A percentile compares a stretch with the other conserved stretches of the same genome.
Evolutionary conservation across 1,140 invertebrate genomes (phyloP).

Genomic region (Limonius californicus): DNA sequence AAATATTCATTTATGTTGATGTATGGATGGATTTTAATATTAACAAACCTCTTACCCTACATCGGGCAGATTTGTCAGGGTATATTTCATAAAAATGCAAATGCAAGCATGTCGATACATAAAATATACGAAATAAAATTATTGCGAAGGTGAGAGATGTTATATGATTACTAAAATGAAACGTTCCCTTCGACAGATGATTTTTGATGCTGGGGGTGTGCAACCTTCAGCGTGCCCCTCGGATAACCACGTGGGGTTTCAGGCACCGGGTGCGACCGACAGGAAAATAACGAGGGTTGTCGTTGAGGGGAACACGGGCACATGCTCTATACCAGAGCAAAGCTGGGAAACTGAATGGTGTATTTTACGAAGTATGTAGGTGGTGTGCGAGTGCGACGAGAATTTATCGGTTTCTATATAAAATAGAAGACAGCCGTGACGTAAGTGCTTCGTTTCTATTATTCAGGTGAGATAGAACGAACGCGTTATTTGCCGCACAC

Average conservation of each 20-base stretch:
- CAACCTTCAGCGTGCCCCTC: neutral
- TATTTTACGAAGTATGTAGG: neutral
- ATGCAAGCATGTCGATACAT: constrained; percentile 5
- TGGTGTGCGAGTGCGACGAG: neutral
- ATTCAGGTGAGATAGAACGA: too few relatives aligned
- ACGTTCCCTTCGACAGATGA: constrained; percentile 27
- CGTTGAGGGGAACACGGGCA: constrained; percentile 3
- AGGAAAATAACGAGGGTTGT: constrained; percentile 40
- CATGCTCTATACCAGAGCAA: neutral
- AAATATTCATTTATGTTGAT: constrained; percentile 1
- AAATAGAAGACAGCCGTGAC: too few relatives aligned
- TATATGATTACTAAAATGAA: constrained; percentile 20
- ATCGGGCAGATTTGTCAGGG: neutral
- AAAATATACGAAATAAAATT: constrained; percentile 9
- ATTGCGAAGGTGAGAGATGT: constrained; percentile 15
- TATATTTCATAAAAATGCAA: constrained; percentile 13
- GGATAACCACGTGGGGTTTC: constrained; percentile 30
- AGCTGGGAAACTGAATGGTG: too few relatives aligned
- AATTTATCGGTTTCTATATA: too few relatives aligned
- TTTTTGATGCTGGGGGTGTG: constrained; percentile 22
- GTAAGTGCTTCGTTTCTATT: too few relatives aligned
- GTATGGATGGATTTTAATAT: neutral
- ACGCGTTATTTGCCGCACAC: too few relatives aligned
- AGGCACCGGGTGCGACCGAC: constrained; percentile 39
- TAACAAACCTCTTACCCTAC: neutral